Evolutionary conservation across 2,888 invertebrate species (phyloP), one percentile per base, ranked within the genome.

Genomic region (Bursaphelenchus okinawaensis): DNA sequence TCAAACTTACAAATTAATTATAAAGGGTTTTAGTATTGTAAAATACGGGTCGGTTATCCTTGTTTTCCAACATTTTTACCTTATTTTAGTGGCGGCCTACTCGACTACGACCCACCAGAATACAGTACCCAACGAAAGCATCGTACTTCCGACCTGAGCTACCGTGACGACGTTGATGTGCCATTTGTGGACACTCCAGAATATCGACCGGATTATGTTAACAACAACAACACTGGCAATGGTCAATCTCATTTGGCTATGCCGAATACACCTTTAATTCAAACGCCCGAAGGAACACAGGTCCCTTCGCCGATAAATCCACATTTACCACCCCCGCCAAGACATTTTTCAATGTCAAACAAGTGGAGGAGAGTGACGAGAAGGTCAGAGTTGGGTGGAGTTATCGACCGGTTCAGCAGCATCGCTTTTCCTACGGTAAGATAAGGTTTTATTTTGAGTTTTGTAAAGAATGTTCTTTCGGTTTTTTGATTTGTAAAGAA

Each of bases 391-490:
- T 66, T 78, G 1, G 80, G 80, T 7, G 79, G 76, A 8, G 62
- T 70, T 19, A 74, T 80, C 24, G 80, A 80, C 63, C 70, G 76
- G 26, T 66, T 76, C 4, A 75, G 78, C 16, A 77, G 76, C 63
- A 74, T 80, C 56, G 68, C 69, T 0, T 80, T 80, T 66, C 80
- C 80, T 0, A 69, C 68, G 52, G 79, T 78, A 61, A 68, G 70
- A 52, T 3, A 7, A 3, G 6, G n/a, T n/a, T n/a, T n/a, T n/a
- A n/a, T n/a, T n/a, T n/a, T n/a, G n/a, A n/a, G n/a, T n/a, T n/a
- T n/a, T n/a, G n/a, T n/a, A n/a, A n/a, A n/a, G n/a, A n/a, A n/a
- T n/a, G n/a, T n/a, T n/a, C n/a, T n/a, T n/a, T n/a, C n/a, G n/a
- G n/a, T n/a, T n/a, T n/a, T n/a, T n/a, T n/a, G n/a, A n/a, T n/a